Conservation (phyloP, 2,888 invertebrate genomes). For the Sphaeridia pumilis region DNA sequence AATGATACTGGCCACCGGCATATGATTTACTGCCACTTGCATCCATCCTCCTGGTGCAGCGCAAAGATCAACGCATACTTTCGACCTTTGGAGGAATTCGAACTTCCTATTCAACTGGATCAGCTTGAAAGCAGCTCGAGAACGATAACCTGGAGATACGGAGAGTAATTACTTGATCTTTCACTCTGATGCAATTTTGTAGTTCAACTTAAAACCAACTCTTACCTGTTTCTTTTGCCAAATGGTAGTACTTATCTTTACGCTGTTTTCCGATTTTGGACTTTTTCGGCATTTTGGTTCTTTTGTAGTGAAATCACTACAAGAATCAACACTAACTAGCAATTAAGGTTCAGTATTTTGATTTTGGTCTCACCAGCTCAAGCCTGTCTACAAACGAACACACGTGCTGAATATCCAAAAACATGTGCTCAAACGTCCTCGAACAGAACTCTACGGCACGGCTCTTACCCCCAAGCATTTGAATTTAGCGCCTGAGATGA, state of each 20-base stretch:
- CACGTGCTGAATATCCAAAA: too few relatives aligned
- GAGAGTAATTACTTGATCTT: not conserved
- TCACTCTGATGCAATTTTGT: too few relatives aligned
- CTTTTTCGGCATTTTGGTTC: constrained; percentile 72
- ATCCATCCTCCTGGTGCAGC: constrained; percentile 99
- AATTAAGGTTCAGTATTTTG: not conserved
- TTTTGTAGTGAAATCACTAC: not conserved
- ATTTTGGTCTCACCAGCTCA: not conserved
- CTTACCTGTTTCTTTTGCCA: constrained; percentile 95
- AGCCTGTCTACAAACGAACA: not conserved
- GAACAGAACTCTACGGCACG: not conserved
- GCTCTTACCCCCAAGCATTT: too few relatives aligned
- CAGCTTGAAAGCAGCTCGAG: constrained; percentile 97
- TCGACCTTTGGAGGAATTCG: constrained; percentile 87
- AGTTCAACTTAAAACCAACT: not conserved
- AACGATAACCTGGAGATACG: constrained; percentile 65
- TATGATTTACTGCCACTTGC: constrained; percentile 94
- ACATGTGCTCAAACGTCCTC: not conserved
- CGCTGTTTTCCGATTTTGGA: constrained; percentile 94
- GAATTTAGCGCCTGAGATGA: too few relatives aligned
- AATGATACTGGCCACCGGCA: constrained; percentile 91
- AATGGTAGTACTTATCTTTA: constrained; percentile 94
- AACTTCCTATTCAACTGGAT: constrained; percentile 95
- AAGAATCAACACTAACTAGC: not conserved
- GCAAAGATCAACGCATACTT: constrained; percentile 95